Evolutionary conservation across 2,113 vertebrate species (phyloP).

Genomic region (Lycaon pictus): DNA sequence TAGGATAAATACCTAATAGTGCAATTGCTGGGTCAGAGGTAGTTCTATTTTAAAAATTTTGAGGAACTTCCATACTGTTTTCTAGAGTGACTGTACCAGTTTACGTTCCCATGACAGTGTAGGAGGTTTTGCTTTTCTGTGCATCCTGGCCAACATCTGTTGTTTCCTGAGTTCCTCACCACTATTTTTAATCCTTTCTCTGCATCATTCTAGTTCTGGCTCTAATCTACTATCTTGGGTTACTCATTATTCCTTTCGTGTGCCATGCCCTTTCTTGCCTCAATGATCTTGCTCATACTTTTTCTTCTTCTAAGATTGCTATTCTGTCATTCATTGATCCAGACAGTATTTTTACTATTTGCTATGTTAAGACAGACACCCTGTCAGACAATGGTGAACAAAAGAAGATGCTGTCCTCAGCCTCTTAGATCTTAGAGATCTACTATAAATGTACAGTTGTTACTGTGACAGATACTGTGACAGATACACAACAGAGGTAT

Average conservation of each 20-base stretch:
- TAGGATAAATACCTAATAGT: not conserved
- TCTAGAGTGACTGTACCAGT: not conserved
- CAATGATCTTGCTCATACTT: not conserved
- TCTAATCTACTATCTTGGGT: not conserved
- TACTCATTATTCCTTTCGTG: not conserved
- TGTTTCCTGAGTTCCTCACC: not conserved
- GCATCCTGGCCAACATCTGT: not conserved
- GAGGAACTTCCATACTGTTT: not conserved
- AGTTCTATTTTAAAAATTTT: not conserved
- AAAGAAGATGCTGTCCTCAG: not conserved
- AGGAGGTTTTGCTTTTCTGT: too few species aligned
- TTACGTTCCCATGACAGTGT: not conserved
- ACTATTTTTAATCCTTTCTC: not conserved
- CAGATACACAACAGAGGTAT: not conserved
- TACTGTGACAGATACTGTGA: not conserved
- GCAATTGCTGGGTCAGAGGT: not conserved
- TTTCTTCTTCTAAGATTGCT: not conserved
- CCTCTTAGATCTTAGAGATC: not conserved
- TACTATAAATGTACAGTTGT: not conserved
- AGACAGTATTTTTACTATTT: not conserved
- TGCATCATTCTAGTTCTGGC: not conserved
- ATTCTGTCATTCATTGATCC: not conserved
- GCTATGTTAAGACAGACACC: not conserved
- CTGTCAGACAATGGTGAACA: not conserved
- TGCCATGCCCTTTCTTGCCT: not conserved